Conservation (phyloP, 1,140 invertebrate genomes). For the Drosophila melanica region DNA sequence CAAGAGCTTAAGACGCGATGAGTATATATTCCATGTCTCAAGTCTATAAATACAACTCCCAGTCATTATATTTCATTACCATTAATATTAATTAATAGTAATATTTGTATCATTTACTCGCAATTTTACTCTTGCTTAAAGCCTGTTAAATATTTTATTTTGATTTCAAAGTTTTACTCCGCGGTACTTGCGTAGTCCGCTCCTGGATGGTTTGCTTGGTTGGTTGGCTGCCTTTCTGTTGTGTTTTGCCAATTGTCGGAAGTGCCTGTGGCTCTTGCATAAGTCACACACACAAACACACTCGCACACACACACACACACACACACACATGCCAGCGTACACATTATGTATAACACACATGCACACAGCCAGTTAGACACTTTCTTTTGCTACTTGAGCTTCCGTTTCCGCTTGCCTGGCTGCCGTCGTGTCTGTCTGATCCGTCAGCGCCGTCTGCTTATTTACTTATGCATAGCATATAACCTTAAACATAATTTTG, state of each 20-base stretch:
- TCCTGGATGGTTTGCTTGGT: conserved; percentile 27
- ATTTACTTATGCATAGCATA: conserved; percentile 82
- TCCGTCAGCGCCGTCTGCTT: conserved; percentile 51
- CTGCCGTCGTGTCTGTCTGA: conserved; percentile 27
- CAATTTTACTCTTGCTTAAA: too few species aligned
- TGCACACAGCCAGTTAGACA: conserved; percentile 70
- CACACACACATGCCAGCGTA: conserved; percentile 18
- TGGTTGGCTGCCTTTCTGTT: conserved; percentile 52
- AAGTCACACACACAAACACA: conserved; percentile 55
- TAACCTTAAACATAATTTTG: conserved; percentile 82
- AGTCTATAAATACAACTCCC: too few species aligned
- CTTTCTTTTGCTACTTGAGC: conserved; percentile 80
- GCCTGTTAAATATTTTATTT: too few species aligned
- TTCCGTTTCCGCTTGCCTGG: conserved; percentile 71
- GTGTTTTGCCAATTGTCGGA: conserved; percentile 81
- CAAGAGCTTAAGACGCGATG: too few species aligned
- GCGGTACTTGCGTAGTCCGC: neutral
- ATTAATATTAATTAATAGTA: too few species aligned
- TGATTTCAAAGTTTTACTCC: neutral
- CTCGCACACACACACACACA: conserved; percentile 9
- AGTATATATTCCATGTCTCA: too few species aligned
- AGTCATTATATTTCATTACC: too few species aligned
- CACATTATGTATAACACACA: conserved; percentile 31
- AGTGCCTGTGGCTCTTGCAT: conserved; percentile 66
- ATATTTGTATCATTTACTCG: too few species aligned